Evolutionary conservation across 2,888 invertebrate genomes (phyloP).

Genomic region (Apodemia zela): DNA sequence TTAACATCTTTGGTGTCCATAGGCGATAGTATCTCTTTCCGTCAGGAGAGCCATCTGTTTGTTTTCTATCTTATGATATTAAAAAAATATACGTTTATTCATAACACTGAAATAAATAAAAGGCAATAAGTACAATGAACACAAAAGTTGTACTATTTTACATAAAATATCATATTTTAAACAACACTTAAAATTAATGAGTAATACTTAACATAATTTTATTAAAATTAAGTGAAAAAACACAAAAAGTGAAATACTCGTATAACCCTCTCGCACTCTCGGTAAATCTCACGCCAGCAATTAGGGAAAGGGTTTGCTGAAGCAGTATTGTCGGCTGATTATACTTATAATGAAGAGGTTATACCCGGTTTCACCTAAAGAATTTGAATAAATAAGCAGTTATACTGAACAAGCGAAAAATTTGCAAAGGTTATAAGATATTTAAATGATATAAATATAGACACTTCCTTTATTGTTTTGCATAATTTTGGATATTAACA

Average conservation of each 20-base stretch:
- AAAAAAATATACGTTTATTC: too few relatives aligned
- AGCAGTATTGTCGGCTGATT: conserved; percentile 57
- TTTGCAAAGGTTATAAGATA: conserved; percentile 2
- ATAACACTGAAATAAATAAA: too few relatives aligned
- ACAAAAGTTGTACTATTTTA: not conserved
- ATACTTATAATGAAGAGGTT: conserved; percentile 65
- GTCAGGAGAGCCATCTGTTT: too few relatives aligned
- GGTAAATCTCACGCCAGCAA: conserved; percentile 63
- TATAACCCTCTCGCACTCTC: conserved; percentile 42
- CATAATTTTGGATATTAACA: too few relatives aligned
- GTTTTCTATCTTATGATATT: too few relatives aligned
- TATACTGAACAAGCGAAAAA: conserved; percentile 15
- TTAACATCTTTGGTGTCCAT: too few relatives aligned
- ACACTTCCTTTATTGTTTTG: not conserved
- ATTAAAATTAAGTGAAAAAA: not conserved
- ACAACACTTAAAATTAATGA: not conserved
- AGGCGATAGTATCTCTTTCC: too few relatives aligned
- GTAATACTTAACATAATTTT: not conserved
- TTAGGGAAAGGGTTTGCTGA: conserved; percentile 52
- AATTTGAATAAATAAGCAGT: conserved; percentile 58
- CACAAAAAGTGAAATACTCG: conserved; percentile 6
- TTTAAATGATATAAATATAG: not conserved
- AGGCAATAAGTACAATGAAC: too few relatives aligned
- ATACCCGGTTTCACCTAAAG: conserved; percentile 53
- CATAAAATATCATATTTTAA: not conserved